Conservation (phyloP, 2,888 invertebrate genomes). For the Megastigmus dorsalis region DNA sequence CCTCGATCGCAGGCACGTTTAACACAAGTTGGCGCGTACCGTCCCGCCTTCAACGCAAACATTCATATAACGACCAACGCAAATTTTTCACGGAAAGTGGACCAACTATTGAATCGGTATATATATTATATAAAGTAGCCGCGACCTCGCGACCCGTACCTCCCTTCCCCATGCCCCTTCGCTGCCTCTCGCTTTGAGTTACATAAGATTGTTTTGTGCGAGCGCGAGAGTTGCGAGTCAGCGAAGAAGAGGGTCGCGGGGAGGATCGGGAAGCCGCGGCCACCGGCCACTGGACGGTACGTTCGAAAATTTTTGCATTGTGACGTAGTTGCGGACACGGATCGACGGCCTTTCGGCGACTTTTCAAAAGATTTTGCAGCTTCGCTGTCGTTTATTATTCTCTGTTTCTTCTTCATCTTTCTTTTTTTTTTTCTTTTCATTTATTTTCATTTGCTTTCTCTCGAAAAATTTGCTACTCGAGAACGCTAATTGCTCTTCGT, state of each 20-base stretch:
- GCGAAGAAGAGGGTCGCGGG: neutral
- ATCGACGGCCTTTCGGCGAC: constrained; percentile 60
- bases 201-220: too few species aligned
- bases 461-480: constrained; percentile 36
- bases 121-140: too few species aligned
- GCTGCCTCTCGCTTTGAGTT: neutral
- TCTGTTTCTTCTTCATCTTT: neutral
- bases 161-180: neutral
- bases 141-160: too few species aligned
- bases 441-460: neutral
- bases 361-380: constrained; percentile 35
- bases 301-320: constrained; percentile 63
- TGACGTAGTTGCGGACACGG: constrained; percentile 63
- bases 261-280: too few species aligned
- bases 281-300: constrained; percentile 57
- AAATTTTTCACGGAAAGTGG: too few species aligned
- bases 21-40: too few species aligned
- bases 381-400: neutral
- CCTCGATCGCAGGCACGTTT: too few species aligned
- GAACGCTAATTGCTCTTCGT: constrained; percentile 36
- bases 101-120: constrained; percentile 19
- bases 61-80: too few species aligned
- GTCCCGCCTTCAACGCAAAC: too few species aligned
- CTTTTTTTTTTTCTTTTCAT: neutral
- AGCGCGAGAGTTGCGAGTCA: neutral